Base-by-base conservation (phyloP, 2,113 vertebrate genomes). In the Platichthys flesus region DNA sequence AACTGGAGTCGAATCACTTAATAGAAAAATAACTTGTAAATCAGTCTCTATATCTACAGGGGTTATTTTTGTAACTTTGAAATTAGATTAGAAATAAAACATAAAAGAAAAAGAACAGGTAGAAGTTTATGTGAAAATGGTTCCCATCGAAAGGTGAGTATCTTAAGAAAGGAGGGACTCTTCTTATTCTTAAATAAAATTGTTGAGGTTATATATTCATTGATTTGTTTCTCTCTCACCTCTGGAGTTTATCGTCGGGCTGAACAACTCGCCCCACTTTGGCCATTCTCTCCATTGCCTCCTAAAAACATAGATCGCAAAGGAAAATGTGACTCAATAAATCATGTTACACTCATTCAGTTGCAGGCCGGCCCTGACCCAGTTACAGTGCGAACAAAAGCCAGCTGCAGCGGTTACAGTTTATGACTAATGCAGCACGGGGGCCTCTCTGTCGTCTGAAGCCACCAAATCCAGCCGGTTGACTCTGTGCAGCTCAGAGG, bases 261-360 rank as follows among this genome's bases (percentile, higher is more conserved):
- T 86, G 90, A 80, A 99, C 85, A 0, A 98, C 93, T 89, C 90
- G 93, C 47, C 98, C 97, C 20, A 96, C 94, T 93, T 92, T 97
- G 59, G 94, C 95, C 98, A 99, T 99, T 92, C 92, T 96, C 66
- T 88, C 90, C 97, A 98, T 98, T 45, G 97, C 97, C 87, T 97
- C 97, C 98, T 98, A 85, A 90, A 51, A 85, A 88, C 89, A 92
- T 52, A 74, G 42, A 68, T 70, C 1, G 4, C 61, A 82, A 28
- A 73, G 28, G 71, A 49, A 81, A 82, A 72, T 13, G 28, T 6
- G 0, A 12, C 49, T 79, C 23, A 81, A 87, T 83, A 84, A 87
- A 86, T 79, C 45, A 88, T 47, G 60, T 12, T 16, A 1, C 26
- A n/a, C 79, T 63, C 52, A 47, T 68, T 69, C 40, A 3, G 20